Base-by-base conservation (phyloP, 2,888 invertebrate genomes). In the Megastigmus dorsalis region DNA sequence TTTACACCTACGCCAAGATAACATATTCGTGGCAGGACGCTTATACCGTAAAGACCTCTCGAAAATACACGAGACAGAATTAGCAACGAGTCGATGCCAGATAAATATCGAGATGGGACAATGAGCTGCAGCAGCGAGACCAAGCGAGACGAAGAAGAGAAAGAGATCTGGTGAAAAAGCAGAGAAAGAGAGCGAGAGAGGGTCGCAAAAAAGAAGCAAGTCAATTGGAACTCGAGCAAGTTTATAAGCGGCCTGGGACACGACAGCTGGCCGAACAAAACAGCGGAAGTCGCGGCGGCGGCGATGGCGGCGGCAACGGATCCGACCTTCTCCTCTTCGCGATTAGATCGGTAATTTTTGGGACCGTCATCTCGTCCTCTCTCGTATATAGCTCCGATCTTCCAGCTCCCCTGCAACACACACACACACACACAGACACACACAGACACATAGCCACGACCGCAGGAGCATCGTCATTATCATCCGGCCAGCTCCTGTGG, bases 261-360 rank as follows among this genome's bases (percentile, higher is more conserved):
- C 54, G 33, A 54, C 54, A 54, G 54, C 30, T 54, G 30, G 50
- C 50, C 50, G 41, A 52, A 75, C 72, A 72, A 76, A 72, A 68
- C 63, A 69, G 54, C 76, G 75, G 75, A 76, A 76, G 73, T 68
- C 55, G 67, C 33, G 66, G 65, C 57, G 33, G 10, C 59, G 38
- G 10, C n/a, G n/a, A n/a, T n/a, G n/a, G n/a, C n/a, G n/a, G n/a
- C n/a, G n/a, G n/a, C n/a, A n/a, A n/a, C n/a, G n/a, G n/a, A n/a
- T n/a, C n/a, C n/a, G n/a, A n/a, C n/a, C 50, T 45, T 30, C 69
- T 36, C 60, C 41, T 48, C 54, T 30, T 10, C 30, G 23, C 62
- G 66, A 69, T 70, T 75, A 75, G 59, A 75, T 65, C 74, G 38
- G 41, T 63, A 57, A 63, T 48, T 65, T 60, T 73, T 54, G 48